These are phyloP conservation scores for Ophraella communa DNA, from an alignment of 2,888 invertebrate species.

Conservation along the genomic window DNA sequence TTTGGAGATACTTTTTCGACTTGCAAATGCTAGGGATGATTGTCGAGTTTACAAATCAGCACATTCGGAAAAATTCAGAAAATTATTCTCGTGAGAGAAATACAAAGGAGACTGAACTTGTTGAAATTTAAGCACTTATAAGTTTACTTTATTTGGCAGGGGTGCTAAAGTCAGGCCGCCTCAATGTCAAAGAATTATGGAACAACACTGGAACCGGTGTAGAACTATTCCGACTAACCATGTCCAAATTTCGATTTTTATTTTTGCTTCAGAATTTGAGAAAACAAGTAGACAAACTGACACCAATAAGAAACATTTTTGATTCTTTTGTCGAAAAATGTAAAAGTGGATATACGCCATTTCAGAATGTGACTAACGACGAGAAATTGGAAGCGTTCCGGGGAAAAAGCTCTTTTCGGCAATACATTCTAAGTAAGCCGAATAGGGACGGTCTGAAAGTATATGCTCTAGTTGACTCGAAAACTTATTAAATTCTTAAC, in stretches of 20 bases:
- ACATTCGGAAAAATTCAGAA: no score
- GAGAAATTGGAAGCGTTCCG: conserved; percentile 37
- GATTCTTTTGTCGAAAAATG: conserved; percentile 39
- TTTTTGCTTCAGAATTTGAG: conserved; percentile 3
- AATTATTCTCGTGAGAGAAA: no score
- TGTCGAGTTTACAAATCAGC: no score
- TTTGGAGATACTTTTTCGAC: no score
- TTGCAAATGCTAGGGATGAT: no score
- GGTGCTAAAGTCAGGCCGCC: no score
- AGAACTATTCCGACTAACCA: not conserved
- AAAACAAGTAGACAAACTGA: conserved; percentile 33
- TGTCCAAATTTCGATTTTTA: conserved; percentile 12
- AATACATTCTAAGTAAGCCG: conserved; percentile 34
- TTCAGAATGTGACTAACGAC: conserved; percentile 33
- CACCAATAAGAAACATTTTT: conserved; percentile 36
- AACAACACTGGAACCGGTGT: not conserved
- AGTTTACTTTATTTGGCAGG: no score
- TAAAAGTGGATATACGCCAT: conserved; percentile 35
- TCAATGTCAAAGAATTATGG: not conserved
- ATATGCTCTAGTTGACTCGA: conserved; percentile 21
- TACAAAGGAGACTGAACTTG: no score
- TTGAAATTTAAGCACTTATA: no score
- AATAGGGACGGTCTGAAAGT: conserved; percentile 40
- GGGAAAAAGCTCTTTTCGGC: conserved; percentile 31
- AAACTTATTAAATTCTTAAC: no score